Evolutionary conservation across 30 jellyfish, hydroid and myxozoan genomes (phyloP).

Genomic region (Chironex yamaguchii): DNA sequence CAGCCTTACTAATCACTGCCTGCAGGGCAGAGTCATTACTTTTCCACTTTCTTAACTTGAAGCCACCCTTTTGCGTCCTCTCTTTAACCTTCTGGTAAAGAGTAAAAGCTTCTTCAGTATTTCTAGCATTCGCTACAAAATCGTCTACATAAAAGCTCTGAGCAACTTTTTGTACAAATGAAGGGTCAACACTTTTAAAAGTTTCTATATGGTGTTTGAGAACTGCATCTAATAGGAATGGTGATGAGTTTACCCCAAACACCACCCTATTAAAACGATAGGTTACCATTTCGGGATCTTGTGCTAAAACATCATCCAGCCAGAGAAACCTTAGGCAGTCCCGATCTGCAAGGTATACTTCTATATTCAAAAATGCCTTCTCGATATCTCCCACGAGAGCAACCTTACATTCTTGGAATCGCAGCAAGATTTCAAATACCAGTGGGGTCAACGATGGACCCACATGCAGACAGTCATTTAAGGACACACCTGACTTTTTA

Average conservation of each 20-base stretch:
- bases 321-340: constrained; percentile 40
- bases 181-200: constrained; percentile 2
- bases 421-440: constrained; percentile 6
- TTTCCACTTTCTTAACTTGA: constrained; percentile 24
- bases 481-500: constrained; percentile 5
- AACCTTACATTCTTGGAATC: constrained; percentile 12
- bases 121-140: not conserved
- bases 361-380: constrained; percentile 26
- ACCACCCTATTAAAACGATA: constrained; percentile 1
- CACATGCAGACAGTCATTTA: constrained; percentile 52
- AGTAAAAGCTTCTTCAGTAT: not conserved
- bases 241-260: constrained; percentile 31
- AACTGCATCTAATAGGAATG: constrained; percentile 32
- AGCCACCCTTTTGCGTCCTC: constrained; percentile 29
- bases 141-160: constrained; percentile 33
- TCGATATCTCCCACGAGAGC: constrained; percentile 39
- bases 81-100: not conserved
- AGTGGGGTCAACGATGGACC: constrained; percentile 45
- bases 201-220: constrained; percentile 11
- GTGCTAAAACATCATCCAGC: constrained; percentile 26
- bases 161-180: constrained; percentile 10
- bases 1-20: not conserved
- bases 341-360: not conserved
- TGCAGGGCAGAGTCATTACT: not conserved
- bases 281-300: not conserved